Evolutionary conservation across 2,888 invertebrate species (phyloP).

Genomic region (Chymomyza amoena): DNA sequence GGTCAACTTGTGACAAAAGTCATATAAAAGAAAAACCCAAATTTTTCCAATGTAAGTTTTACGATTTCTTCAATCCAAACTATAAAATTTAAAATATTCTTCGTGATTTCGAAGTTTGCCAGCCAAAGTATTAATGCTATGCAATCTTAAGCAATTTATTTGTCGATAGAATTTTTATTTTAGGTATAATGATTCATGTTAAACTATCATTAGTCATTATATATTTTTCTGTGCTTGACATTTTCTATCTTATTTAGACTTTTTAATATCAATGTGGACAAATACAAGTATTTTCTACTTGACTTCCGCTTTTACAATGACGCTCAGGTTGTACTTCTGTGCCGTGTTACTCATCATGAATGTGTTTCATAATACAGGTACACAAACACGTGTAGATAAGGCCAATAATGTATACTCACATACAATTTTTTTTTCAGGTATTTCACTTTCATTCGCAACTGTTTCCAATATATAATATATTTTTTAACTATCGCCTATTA

Average conservation of each 20-base stretch:
- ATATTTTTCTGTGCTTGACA: no score
- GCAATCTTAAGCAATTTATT: no score
- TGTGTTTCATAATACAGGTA: conserved; percentile 9
- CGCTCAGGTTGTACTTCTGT: conserved; percentile 28
- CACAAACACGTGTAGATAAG: conserved; percentile 26
- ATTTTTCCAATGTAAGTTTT: no score
- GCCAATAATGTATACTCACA: no score
- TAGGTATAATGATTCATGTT: no score
- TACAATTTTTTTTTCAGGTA: neutral
- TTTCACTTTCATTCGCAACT: conserved; percentile 10
- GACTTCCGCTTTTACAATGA: conserved; percentile 1
- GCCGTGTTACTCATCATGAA: conserved; percentile 14
- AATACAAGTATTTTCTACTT: neutral
- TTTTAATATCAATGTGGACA: neutral
- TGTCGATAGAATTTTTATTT: no score
- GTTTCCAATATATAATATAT: conserved; percentile 19
- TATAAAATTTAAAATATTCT: no score
- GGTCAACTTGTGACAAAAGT: rapidly evolving
- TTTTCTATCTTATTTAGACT: no score
- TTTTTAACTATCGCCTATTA: neutral
- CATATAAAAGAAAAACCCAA: neutral
- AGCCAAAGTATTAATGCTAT: no score
- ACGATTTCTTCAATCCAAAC: no score
- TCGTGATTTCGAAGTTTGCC: no score
- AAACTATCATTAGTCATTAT: no score